phyloP scores from a whole-genome alignment of 1,140 invertebrate species.

The Episyrphus balteatus region DNA sequence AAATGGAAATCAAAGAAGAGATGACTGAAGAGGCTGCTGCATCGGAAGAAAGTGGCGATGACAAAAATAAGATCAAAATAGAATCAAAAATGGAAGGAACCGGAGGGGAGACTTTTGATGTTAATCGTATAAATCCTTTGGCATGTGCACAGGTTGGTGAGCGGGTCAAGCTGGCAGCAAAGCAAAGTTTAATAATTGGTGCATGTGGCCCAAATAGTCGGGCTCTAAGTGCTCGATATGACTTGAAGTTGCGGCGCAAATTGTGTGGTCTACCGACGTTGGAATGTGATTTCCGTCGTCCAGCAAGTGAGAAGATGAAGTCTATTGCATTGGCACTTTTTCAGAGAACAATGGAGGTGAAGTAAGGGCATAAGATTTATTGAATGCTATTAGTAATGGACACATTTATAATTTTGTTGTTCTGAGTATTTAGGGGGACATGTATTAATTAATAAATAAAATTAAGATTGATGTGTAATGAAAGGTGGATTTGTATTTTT shows the following conservation, averaged over 20 bases:
- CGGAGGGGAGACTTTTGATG: constrained; percentile 1
- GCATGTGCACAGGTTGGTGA: constrained; percentile 49
- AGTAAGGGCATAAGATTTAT: too few relatives aligned
- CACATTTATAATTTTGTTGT: too few relatives aligned
- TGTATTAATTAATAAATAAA: too few relatives aligned
- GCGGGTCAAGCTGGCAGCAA: constrained; percentile 31
- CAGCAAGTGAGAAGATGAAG: constrained; percentile 20
- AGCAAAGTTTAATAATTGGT: constrained; percentile 38
- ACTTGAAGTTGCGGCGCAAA: constrained; percentile 50
- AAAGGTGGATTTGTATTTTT: too few relatives aligned
- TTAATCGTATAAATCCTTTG: constrained; percentile 40
- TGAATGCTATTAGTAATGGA: too few relatives aligned
- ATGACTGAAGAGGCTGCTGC: not conserved
- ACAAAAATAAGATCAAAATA: constrained; percentile 9
- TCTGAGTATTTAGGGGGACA: too few relatives aligned
- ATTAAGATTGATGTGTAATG: too few relatives aligned
- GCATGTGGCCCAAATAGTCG: constrained; percentile 41
- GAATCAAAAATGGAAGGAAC: not conserved
- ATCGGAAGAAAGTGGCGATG: constrained; percentile 6
- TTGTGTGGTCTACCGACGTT: constrained; percentile 49
- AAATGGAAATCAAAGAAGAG: constrained; percentile 9
- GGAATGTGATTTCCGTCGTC: constrained; percentile 34
- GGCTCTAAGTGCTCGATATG: constrained; percentile 52
- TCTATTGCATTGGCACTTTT: constrained; percentile 25
- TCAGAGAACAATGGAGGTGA: constrained; percentile 12